Base-by-base conservation (phyloP, 2,888 invertebrate species). In the Limulus polyphemus region DNA sequence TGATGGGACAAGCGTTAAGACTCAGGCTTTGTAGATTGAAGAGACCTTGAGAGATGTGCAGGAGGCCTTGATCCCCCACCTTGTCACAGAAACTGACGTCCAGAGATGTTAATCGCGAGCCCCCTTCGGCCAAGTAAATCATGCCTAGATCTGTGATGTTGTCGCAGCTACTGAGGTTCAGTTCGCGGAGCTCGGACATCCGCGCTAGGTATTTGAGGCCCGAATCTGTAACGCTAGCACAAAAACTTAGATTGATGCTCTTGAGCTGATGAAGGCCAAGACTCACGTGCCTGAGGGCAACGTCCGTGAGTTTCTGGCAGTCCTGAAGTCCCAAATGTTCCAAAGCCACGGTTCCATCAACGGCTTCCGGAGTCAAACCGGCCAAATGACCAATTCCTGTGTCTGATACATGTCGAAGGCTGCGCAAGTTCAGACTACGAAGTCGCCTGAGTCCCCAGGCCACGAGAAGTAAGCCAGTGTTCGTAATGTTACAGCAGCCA, bases 21-120 rank as follows among this genome's bases (percentile, higher is more conserved):
- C 90, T 89, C 64, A 95, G 81, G 67, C 86, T 87, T 65, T 85
- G 83, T 62, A 95, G 80, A 67, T 88, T 85, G 72, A 87, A 90
- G 61, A 94, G 81, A 58, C 93, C 93, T 74, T 91, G 86, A n/a
- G 92, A 88, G 56, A 93, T 85, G 77, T 91, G 90, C 58, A 86
- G 84, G 63, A 94, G 79, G 1, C 91, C 90, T 74, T 88, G 88
- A 75, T 94, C 94, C 62, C 90, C 90, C 71, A 95, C 88, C 79
- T 93, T 92, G 79, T 94, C 93, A 80, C 94, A 95, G 77, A 95
- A 95, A 65, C 92, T 92, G 10, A 94, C 90, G 76, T 95, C 94
- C 67, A 95, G 78, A 10, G 87, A 84, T 14, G 85, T 82, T 68
- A 95, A 83, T 50, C 73, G 68, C 68, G 87, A 81, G 49, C 90